Conservation (phyloP, 2,797 vertebrate genomes). For the Xerus rutilus region DNA sequence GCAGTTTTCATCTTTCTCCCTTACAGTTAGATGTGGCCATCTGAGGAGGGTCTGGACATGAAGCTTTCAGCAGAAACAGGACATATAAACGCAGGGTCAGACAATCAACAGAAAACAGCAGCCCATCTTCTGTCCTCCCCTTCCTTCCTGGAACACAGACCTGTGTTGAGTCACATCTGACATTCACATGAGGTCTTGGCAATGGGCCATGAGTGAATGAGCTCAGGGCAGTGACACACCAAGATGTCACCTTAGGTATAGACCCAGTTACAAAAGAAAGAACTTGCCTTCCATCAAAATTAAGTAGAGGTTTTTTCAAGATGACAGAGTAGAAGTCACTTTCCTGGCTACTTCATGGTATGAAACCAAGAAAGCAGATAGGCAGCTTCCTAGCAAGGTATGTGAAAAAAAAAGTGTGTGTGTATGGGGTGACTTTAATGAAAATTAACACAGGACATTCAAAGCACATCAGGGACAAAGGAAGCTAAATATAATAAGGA, state of each 20-base stretch:
- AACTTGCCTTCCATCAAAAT: background rate
- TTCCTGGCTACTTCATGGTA: too few species aligned
- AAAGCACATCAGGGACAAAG: too few species aligned
- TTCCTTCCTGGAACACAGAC: background rate
- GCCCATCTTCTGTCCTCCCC: too few species aligned
- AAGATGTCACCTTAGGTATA: background rate
- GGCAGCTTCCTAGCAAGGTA: too few species aligned
- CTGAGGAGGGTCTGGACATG: background rate
- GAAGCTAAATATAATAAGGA: too few species aligned
- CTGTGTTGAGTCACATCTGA: background rate
- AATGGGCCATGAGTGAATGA: background rate
- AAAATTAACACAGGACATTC: too few species aligned
- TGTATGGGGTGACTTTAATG: too few species aligned
- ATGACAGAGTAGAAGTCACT: too few species aligned
- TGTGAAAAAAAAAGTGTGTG: too few species aligned
- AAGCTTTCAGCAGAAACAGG: background rate
- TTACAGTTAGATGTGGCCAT: background rate
- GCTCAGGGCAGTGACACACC: background rate
- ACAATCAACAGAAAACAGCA: background rate
- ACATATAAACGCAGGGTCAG: background rate
- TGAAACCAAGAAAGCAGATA: too few species aligned
- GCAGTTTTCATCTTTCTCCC: background rate
- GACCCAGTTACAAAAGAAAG: background rate
- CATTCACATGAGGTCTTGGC: fast-evolving
- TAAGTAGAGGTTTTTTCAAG: background rate